Conservation (phyloP, 2,797 vertebrate species). For the Sebastes baramenuke region DNA sequence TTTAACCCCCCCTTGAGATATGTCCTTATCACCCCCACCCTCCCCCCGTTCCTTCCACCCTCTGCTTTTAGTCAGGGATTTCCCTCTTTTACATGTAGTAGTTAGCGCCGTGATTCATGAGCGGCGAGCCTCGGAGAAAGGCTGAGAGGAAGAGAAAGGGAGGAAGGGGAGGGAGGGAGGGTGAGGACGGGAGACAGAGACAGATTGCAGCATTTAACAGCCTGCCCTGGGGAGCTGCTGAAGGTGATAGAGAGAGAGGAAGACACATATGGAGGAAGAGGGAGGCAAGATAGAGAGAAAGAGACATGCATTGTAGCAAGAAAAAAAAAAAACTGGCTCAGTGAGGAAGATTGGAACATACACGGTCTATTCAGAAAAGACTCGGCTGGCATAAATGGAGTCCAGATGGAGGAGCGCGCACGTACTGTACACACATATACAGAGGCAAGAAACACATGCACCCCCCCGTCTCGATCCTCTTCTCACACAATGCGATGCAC, state of each 20-base stretch:
- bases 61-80: slow-evolving; percentile 60
- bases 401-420: slow-evolving; percentile 52
- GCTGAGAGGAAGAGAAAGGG: slow-evolving; percentile 23
- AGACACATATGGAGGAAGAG: slow-evolving; percentile 63
- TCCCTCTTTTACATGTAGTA: slow-evolving; percentile 73
- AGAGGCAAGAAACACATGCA: slow-evolving; percentile 26
- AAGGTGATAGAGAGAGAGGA: slow-evolving; percentile 73
- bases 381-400: slow-evolving; percentile 39
- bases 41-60: not conserved
- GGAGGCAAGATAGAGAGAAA: slow-evolving; percentile 49
- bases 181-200: slow-evolving; percentile 72
- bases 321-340: slow-evolving; percentile 23
- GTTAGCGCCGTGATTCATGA: slow-evolving; percentile 76
- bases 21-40: slow-evolving; percentile 31
- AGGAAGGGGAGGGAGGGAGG: slow-evolving; percentile 9
- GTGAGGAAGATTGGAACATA: slow-evolving; percentile 65
- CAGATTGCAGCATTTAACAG: slow-evolving; percentile 86
- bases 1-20: slow-evolving; percentile 53
- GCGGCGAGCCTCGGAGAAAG: slow-evolving; percentile 45
- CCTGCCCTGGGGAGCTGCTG: slow-evolving; percentile 79
- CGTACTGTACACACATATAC: slow-evolving; percentile 43
- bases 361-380: slow-evolving; percentile 51
- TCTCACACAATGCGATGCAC: slow-evolving; percentile 47
- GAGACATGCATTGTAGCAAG: slow-evolving; percentile 49
- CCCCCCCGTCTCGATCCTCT: not conserved